Base-by-base conservation (phyloP, 2,113 vertebrate species). In the Indri indri region DNA sequence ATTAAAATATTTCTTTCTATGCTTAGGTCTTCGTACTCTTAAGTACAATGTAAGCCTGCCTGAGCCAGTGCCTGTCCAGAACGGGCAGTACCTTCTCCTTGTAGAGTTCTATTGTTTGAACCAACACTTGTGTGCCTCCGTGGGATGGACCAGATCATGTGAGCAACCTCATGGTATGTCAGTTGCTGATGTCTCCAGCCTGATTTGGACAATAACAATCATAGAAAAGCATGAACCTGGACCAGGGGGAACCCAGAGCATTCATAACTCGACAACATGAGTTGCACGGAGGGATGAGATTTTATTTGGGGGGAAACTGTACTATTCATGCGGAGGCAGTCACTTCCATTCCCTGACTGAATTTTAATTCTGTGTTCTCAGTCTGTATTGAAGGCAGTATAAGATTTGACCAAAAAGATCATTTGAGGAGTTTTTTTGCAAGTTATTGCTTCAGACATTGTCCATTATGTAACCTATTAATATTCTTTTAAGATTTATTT, bases 101-200 rank as follows among this genome's bases (percentile, higher is more conserved):
- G 6, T 17, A 20, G 73, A 74, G 57, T 74, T 74, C 66, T 66
- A 7, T 70, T 71, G 25, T 30, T 57, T 47, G 52, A 91, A 61
- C 4, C 50, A 23, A 3, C 47, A 11, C 16, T 17, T 8, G 2
- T 17, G 34, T 27, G 16, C 18, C n/a, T 57, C 37, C 0, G 13
- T 0, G 34, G 23, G 40, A 68, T 13, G 27, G 30, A 25, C 76
- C 27, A 52, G 42, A 7, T 25, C 61, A 63, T 34, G 27, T 63
- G 34, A 57, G 23, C 57, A 63, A 30, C 59, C 61, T 63, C 10
- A 30, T 61, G 27, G 25, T 40, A 1, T 22, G 59, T 8, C 74
- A 7, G 32, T 74, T 76, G 37, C 47, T 27, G 32, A 30, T 52
- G 54, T 47, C 63, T 23, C 63, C 18, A 8, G 25, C 32, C 59